A percentile compares a stretch with the other conserved stretches of the same genome.
Conservation (phyloP, 2,113 vertebrate species). For the Ammodytes dubius region DNA sequence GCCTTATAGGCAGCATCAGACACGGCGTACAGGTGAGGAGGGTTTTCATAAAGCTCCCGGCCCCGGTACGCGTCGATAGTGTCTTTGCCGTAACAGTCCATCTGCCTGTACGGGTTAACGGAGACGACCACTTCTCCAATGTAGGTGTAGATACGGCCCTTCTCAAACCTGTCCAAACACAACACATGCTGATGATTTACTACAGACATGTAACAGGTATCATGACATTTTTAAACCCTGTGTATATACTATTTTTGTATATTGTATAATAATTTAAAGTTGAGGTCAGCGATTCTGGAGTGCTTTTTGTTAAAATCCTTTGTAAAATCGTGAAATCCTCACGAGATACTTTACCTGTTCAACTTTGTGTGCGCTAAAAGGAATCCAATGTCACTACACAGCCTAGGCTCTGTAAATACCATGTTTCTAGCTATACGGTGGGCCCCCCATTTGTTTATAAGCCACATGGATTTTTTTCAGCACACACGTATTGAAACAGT, state of each 20-base stretch:
- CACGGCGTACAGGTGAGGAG: conserved; percentile 92
- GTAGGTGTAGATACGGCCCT: conserved; percentile 92
- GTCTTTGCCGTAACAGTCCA: conserved; percentile 89
- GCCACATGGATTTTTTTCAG: no score
- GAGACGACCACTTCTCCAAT: conserved; percentile 97
- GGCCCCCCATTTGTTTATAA: no score
- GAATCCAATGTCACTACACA: no score
- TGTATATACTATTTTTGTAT: no score
- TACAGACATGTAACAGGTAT: background rate
- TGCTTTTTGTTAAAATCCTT: no score
- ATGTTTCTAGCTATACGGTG: no score
- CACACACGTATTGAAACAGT: background rate
- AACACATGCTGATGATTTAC: background rate
- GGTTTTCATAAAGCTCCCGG: conserved; percentile 92
- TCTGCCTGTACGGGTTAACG: conserved; percentile 89
- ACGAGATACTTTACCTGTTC: no score
- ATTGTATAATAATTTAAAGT: no score
- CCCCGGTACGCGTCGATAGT: conserved; percentile 89
- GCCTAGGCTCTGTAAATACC: no score
- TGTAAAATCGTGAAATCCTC: no score
- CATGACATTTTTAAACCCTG: background rate
- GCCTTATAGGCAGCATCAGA: conserved; percentile 93
- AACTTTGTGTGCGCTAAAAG: no score
- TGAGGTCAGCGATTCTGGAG: no score
- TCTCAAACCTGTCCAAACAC: conserved; percentile 87